Evolutionary conservation across 2,888 invertebrate species (phyloP).

Genomic region (Hypomecis punctinalis): DNA sequence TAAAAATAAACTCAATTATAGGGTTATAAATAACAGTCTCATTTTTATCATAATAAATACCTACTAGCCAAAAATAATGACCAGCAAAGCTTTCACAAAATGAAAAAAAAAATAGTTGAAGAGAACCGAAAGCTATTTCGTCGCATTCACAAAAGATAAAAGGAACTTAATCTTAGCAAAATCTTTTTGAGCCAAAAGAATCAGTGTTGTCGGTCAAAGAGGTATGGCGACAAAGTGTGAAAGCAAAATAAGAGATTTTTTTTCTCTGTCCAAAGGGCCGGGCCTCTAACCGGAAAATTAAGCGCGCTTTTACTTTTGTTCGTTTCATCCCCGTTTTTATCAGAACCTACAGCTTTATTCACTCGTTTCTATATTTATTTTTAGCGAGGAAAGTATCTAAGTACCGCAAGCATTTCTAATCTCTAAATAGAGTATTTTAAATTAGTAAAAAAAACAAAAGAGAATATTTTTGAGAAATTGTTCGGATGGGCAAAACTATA

Average conservation of each 20-base stretch:
- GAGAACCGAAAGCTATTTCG: slow-evolving; percentile 32
- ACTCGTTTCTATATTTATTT: slow-evolving; percentile 51
- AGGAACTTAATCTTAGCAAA: slow-evolving; percentile 54
- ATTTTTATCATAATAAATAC: background rate
- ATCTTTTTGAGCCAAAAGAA: slow-evolving; percentile 55
- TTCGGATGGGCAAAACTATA: too few species aligned
- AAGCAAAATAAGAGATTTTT: slow-evolving; percentile 53
- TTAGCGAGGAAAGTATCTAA: slow-evolving; percentile 43
- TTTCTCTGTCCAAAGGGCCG: slow-evolving; percentile 51
- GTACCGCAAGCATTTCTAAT: too few species aligned
- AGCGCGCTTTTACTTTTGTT: slow-evolving; percentile 68
- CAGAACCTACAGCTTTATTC: slow-evolving; percentile 47
- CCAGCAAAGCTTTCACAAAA: slow-evolving; percentile 21
- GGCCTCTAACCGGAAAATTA: slow-evolving; percentile 76
- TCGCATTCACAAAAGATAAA: slow-evolving; percentile 41
- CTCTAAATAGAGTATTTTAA: too few species aligned
- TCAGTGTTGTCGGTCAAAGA: slow-evolving; percentile 59
- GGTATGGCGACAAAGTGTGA: slow-evolving; percentile 58
- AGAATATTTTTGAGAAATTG: too few species aligned
- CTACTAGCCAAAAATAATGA: slow-evolving; percentile 31
- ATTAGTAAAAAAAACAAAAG: too few species aligned
- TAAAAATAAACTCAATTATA: background rate
- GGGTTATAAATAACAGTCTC: background rate
- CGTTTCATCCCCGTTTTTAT: slow-evolving; percentile 54
- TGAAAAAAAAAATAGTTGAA: slow-evolving; percentile 34